Base-by-base conservation (phyloP, 1,140 invertebrate genomes). In the Diploscapter pachys region DNA sequence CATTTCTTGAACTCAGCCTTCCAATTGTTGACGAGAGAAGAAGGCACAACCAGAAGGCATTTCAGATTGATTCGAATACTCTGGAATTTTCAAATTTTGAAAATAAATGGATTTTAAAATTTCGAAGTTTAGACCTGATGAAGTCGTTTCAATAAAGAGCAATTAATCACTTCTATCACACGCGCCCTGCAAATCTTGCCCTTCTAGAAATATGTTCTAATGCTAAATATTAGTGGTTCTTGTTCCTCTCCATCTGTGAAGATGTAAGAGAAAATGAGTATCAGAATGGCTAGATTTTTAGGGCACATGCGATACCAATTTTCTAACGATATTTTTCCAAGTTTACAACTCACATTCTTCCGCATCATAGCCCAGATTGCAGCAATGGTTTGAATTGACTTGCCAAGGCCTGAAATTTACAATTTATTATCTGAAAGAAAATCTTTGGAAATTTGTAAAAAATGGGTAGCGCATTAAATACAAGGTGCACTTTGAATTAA, bases 351-450 rank as follows among this genome's bases (percentile, higher is more conserved):
- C 5, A 73, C 72, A 13, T 63, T 66, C 52, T 62, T 73, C 53
- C 54, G 63, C 50, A 76, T 53, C 8, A 76, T n/a, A 52, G 70
- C 57, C 62, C 67, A 76, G n/a, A 55, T 71, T 51, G 75, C 63
- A 31, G 69, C 69, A n/a, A 76, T 63, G 13, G 75, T 76, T 53
- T 76, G 75, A n/a, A 76, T 63, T 62, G 53, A 72, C 49, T 76
- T 76, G 4, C 75, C 75, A 3, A 76, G 56, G 4, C 75, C 31
- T 31, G 31, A 31, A 31, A 31, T 31, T 31, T 31, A 1, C 31
- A 31, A 31, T 1, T 31, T 31, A 31, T 31, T 31, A 31, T 31
- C 31, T 31, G 31, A 31, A 31, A 31, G 31, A 31, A 31, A 31
- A 1, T n/a, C n/a, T n/a, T n/a, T n/a, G n/a, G n/a, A n/a, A n/a